These are phyloP conservation scores for Anas platyrhynchos DNA, from an alignment of 2,113 vertebrate species.

Conservation along the genomic window DNA sequence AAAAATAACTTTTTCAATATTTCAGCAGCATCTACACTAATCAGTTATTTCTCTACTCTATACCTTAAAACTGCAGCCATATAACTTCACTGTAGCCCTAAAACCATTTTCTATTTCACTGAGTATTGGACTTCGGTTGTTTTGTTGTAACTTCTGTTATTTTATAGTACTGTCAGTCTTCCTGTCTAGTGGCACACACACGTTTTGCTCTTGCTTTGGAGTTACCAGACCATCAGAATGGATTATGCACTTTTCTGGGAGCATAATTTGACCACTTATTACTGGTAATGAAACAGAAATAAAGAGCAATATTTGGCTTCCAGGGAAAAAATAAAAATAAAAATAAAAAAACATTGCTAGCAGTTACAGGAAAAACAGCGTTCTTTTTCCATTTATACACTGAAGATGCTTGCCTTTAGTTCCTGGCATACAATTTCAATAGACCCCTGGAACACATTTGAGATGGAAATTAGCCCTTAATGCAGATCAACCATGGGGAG, in stretches of 20 bases:
- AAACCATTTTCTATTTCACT: neutral
- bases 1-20: neutral
- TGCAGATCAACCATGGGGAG: neutral
- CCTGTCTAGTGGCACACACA: neutral
- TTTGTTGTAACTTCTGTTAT: neutral
- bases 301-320: neutral
- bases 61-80: neutral
- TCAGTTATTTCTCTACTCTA: neutral
- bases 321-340: constrained; percentile 13
- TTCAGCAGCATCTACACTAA: neutral
- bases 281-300: constrained; percentile 32
- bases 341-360: constrained; percentile 26
- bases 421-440: constrained; percentile 15
- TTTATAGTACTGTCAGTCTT: neutral
- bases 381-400: neutral
- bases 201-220: neutral
- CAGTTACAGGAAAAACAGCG: neutral
- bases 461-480: constrained; percentile 13
- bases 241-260: neutral
- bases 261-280: neutral
- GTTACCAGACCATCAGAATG: neutral
- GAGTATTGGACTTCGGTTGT: neutral
- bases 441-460: neutral
- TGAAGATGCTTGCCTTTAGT: neutral
- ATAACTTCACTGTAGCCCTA: neutral